A percentile compares a stretch with the other conserved stretches of the same genome.
Evolutionary conservation across 2,797 vertebrate genomes (phyloP).

Genomic region (Sebastes kiyomatsui): DNA sequence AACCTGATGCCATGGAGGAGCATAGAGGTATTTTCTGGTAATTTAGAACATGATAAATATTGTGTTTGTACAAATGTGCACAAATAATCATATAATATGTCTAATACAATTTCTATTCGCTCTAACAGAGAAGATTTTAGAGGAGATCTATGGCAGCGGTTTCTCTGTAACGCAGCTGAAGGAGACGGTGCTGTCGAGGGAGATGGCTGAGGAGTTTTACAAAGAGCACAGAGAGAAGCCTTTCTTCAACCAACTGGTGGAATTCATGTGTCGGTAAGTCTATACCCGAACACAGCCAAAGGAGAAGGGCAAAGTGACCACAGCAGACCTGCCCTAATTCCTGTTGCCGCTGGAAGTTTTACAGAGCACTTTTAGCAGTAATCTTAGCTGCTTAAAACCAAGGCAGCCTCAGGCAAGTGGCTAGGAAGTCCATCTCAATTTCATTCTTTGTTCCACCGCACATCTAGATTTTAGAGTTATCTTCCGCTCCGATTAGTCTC

Average conservation of each 20-base stretch:
- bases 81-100: neutral
- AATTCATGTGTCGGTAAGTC: slow-evolving; percentile 88
- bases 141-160: slow-evolving; percentile 78
- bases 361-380: slow-evolving; percentile 40
- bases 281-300: neutral
- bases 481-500: slow-evolving; percentile 63
- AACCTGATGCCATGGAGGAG: slow-evolving; percentile 83
- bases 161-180: slow-evolving; percentile 86
- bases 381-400: slow-evolving; percentile 50
- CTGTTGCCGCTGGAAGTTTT: slow-evolving; percentile 27
- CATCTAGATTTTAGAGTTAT: slow-evolving; percentile 47
- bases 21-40: slow-evolving; percentile 82
- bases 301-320: slow-evolving; percentile 5
- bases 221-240: slow-evolving; percentile 83
- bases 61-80: neutral
- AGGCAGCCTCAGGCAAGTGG: slow-evolving; percentile 45
- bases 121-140: slow-evolving; percentile 83
- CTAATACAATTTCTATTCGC: neutral
- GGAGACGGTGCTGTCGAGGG: slow-evolving; percentile 80
- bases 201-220: slow-evolving; percentile 88
- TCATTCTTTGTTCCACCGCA: slow-evolving; percentile 45
- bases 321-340: slow-evolving; percentile 26
- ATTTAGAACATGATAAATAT: neutral
- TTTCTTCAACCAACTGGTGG: slow-evolving; percentile 86
- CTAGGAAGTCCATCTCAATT: slow-evolving; percentile 56